Evolutionary conservation across 2,888 invertebrate genomes (phyloP).

Genomic region (Periphyllus acericola): DNA sequence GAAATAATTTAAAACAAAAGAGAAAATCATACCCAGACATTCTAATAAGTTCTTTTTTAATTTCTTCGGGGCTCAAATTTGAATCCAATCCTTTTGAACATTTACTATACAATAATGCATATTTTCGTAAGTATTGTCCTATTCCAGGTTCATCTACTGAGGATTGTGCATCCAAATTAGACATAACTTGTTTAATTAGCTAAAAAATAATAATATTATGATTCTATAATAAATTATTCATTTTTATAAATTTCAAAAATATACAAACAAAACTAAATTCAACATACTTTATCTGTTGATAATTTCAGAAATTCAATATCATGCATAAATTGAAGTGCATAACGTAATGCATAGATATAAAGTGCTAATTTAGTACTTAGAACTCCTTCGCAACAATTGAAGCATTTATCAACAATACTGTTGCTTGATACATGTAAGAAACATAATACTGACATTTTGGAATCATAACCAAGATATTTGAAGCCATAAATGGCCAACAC

Average conservation of each 20-base stretch:
- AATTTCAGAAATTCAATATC: slow-evolving; percentile 7
- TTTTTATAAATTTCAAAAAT: neutral
- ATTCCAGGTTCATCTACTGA: neutral
- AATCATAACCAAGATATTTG: slow-evolving; percentile 53
- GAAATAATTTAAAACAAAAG: too few relatives aligned
- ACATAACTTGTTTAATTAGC: slow-evolving; percentile 51
- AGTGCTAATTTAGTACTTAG: slow-evolving; percentile 54
- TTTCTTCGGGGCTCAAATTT: slow-evolving; percentile 52
- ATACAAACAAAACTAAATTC: neutral
- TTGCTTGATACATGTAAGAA: slow-evolving; percentile 39
- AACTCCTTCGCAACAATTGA: slow-evolving; percentile 46
- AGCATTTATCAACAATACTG: slow-evolving; percentile 57
- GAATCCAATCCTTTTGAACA: slow-evolving; percentile 44
- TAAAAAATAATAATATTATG: neutral
- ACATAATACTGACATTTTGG: slow-evolving; percentile 55
- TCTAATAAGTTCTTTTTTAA: slow-evolving; percentile 53
- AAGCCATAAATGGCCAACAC: slow-evolving; percentile 54
- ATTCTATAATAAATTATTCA: neutral
- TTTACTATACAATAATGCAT: slow-evolving; percentile 51
- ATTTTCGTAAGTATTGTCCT: slow-evolving; percentile 54
- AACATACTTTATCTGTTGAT: slow-evolving; percentile 40
- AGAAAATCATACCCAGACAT: slow-evolving; percentile 39
- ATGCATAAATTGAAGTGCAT: slow-evolving; percentile 10
- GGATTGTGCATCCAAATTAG: slow-evolving; percentile 24
- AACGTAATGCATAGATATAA: slow-evolving; percentile 53